phyloP scores from a whole-genome alignment of 1,140 invertebrate species.

The Brachionus plicatilis region DNA sequence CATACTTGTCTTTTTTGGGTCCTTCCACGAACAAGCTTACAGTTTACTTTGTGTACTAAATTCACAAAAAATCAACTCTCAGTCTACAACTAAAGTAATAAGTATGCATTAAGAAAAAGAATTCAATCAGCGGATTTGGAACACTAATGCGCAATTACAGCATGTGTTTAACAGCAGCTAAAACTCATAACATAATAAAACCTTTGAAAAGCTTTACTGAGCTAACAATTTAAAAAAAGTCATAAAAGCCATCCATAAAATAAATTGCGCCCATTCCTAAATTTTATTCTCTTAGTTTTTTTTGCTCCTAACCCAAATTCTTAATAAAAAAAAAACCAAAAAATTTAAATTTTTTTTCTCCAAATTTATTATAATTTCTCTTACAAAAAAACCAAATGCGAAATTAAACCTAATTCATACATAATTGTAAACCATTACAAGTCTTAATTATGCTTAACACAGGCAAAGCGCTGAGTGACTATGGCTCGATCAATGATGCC shows the following conservation, averaged over 20 bases:
- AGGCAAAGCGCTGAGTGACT: neutral
- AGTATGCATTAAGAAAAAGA: too few relatives aligned
- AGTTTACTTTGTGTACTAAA: too few relatives aligned
- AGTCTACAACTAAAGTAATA: too few relatives aligned
- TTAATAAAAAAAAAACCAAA: neutral
- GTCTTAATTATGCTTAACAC: neutral
- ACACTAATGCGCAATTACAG: neutral
- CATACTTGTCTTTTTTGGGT: too few relatives aligned
- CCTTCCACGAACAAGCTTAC: too few relatives aligned
- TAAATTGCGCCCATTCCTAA: neutral
- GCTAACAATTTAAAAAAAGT: neutral
- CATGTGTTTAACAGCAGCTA: neutral
- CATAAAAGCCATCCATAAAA: neutral
- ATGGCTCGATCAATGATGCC: neutral
- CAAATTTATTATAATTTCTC: slow-evolving; percentile 1
- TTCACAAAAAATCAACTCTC: too few relatives aligned
- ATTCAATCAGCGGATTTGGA: neutral
- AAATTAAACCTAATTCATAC: neutral
- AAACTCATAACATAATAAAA: neutral
- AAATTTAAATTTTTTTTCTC: neutral
- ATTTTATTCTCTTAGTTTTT: neutral
- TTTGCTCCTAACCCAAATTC: neutral
- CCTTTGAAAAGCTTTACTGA: too few relatives aligned
- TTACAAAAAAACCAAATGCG: neutral
- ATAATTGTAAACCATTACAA: neutral